Base-by-base conservation (phyloP, 2,797 vertebrate genomes). In the Peromyscus eremicus region DNA sequence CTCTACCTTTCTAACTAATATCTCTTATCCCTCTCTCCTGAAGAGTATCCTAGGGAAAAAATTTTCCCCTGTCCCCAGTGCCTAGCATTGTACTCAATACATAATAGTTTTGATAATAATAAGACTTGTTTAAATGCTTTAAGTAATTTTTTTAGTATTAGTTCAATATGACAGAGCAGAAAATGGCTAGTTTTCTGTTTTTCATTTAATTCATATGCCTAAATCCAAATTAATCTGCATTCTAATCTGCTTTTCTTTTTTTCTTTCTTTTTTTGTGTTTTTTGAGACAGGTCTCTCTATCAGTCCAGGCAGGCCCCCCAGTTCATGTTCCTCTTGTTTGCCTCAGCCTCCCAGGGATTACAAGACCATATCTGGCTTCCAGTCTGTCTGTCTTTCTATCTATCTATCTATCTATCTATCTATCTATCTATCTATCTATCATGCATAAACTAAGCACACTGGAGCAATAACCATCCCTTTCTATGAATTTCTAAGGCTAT, bases 141-240 rank as follows among this genome's bases (percentile, higher is more conserved):
- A 49, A 32, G 83, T 82, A 91, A 70, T 49, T 75, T 70, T 91
- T 86, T 76, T 68, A 86, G 32, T 84, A 73, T 10, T 75, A 94
- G 14, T 2, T 6, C 43, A 34, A 92, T 37, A 25, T 79, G 12
- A 82, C 13, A 66, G 57, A 75, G 77, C 3, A 87, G 55, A 94
- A 92, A 80, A 71, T 14, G 85, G 9, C 32, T 87, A 64, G 2
- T 46, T 79, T 81, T 19, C 32, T 25, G 29, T 4, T 57, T 97
- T 96, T 91, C 77, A 71, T 76, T 73, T 96, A 43, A 80, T 77
- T 64, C 17, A 76, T 17, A 84, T 52, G 4, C 14, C 32, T 91
- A 87, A 60, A 3, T 19, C 46, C 21, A 11, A 64, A 93, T 84
- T 73, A 86, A 57, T 87, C 37, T 32, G 57, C 43, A 57, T 89